Percentiles rank a stretch among this genome's conserved stretches.
phyloP scores from a whole-genome alignment of 2,113 vertebrate species.

The Arizona elegans region DNA sequence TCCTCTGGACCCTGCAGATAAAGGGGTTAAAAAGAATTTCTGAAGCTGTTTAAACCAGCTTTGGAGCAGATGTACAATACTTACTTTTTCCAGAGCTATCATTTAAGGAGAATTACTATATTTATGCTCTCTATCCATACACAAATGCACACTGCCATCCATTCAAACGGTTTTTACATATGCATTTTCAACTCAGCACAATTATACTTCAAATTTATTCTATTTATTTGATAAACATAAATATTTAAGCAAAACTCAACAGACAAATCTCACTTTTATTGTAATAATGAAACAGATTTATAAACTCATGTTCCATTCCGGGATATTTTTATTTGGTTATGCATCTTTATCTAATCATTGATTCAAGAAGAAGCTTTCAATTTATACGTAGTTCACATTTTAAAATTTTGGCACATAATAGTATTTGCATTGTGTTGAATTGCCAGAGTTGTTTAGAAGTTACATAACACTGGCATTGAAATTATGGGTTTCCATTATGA shows the following conservation, averaged over 20 bases:
- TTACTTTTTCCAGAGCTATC: constrained; percentile 32
- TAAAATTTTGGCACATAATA: constrained; percentile 61
- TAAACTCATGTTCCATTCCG: constrained; percentile 42
- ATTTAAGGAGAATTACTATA: constrained; percentile 50
- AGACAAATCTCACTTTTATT: constrained; percentile 51
- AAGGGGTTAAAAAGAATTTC: not conserved
- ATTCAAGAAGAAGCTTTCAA: constrained; percentile 65
- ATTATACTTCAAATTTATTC: constrained; percentile 58
- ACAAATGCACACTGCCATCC: not conserved
- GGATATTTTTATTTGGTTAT: constrained; percentile 80
- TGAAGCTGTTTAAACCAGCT: constrained; percentile 32
- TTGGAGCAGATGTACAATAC: constrained; percentile 36
- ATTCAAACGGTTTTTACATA: constrained; percentile 45
- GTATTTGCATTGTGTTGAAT: constrained; percentile 45
- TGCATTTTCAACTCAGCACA: constrained; percentile 41
- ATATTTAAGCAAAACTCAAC: constrained; percentile 40
- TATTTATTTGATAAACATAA: constrained; percentile 47
- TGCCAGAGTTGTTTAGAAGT: constrained; percentile 35
- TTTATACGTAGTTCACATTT: constrained; percentile 66
- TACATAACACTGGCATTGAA: constrained; percentile 40
- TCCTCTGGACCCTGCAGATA: not conserved
- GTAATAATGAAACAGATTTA: constrained; percentile 57
- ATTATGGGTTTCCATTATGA: not conserved
- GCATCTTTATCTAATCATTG: constrained; percentile 48
- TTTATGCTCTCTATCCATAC: constrained; percentile 5